Base-by-base conservation (phyloP, 2,888 invertebrate genomes). In the Polydesmus complanatus region DNA sequence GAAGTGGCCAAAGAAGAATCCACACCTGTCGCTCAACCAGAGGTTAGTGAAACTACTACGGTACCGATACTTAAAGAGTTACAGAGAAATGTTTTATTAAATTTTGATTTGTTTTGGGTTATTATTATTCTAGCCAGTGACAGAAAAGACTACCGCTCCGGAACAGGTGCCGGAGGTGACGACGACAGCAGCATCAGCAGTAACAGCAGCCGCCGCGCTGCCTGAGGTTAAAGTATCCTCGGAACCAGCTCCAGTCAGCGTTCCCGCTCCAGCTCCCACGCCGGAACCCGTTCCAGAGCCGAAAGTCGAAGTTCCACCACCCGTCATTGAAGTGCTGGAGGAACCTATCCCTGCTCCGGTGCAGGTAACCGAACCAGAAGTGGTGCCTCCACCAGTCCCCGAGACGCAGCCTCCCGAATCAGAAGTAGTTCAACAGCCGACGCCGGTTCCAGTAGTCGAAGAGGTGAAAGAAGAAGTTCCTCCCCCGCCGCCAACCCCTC, bases 401-500 rank as follows among this genome's bases (percentile, higher is more conserved):
- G 47, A 27, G 11, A 49, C 56, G 3, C 23, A 27, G 11, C 11
- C 53, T 8, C 5, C n/a, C 5, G 52, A 11, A 8, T 8, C 3
- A 52, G 52, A 52, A 53, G 21, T 2, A n/a, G 53, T 3, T 3
- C 21, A 53, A 2, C 18, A 2, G 22, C 19, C 19, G 22, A n/a
- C 22, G 22, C 21, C 19, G 22, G 22, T 3, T 2, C 2, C 23
- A 23, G 53, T 25, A 22, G 53, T 25, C 23, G 53, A 53, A 53
- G 21, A 53, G 11, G 22, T 18, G 23, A 19, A 22, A 51, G 60
- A 60, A 37, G 54, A 60, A 53, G 53, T 19, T 53, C 58, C 53
- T 27, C 58, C 58, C 18, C 58, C 58, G n/a, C 58, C 58, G 22
- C 58, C 58, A 11, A 53, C 58, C 21, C 58, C 52, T 8, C 58